Base-by-base conservation (phyloP, 2,888 invertebrate species). In the Lasioglossum lativentre region DNA sequence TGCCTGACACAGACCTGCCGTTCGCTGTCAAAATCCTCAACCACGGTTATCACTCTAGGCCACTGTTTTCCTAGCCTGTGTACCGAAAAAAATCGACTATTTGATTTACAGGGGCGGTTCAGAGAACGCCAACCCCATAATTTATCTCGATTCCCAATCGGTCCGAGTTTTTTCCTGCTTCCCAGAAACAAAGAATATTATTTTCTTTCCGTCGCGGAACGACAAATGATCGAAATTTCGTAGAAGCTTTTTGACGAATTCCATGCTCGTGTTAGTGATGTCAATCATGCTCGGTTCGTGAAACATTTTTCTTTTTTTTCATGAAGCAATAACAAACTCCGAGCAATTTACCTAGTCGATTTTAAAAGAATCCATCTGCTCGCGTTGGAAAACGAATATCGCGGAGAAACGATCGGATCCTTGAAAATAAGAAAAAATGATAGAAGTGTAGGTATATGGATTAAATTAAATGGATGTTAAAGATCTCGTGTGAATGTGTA, bases 51-150 rank as follows among this genome's bases (percentile, higher is more conserved):
- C 45, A 4, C 72, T 72, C 52, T 27, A 19, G 42, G 52, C 23
- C n/a, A 8, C 12, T 85, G 72, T 73, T 82, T 76, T 78, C 83
- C 75, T 83, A 78, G 45, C 30, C 3, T 16, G 1, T 56, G 52
- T 42, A 27, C 19, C 70, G 12, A 59, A 59, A 59, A 82, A 82
- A 34, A 66, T 78, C 75, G 34, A 71, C 71, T 59, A 8, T 19
- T 14, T 83, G 83, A 75, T 77, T 83, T 72, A 83, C 42, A 3
- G 34, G 42, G 66, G 45, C 66, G 10, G 1, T 45, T 12, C 40
- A 40, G 23, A 68, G 40, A 27, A 66, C 14, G 10, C 16, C 23
- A 4, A 8, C 14, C 27, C n/a, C 27, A 30, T 75, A 75, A 82
- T 83, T 83, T 75, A 83, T 83, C 30, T 34, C 63, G 71, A 75